phyloP scores from a whole-genome alignment of 2,888 invertebrate genomes.

The Limnephilus lunatus region DNA sequence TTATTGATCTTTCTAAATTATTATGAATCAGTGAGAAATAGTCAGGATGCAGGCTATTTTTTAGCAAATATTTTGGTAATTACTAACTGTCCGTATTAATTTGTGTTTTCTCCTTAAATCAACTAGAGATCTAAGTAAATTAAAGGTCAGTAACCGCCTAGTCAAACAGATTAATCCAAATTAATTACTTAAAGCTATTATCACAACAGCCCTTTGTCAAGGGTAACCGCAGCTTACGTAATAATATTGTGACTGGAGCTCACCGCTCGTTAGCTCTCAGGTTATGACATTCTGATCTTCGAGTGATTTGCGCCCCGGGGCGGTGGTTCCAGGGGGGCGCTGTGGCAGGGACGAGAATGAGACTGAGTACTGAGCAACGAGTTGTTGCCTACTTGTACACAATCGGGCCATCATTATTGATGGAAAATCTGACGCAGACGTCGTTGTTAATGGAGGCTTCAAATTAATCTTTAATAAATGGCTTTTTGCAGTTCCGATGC shows the following conservation, averaged over 20 bases:
- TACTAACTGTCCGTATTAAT: too few species aligned
- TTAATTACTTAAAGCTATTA: neutral
- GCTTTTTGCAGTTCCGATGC: neutral
- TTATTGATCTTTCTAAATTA: too few species aligned
- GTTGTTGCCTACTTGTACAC: neutral
- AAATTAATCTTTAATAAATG: neutral
- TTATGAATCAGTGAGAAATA: too few species aligned
- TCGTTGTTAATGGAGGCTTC: constrained; percentile 11
- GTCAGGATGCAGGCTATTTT: too few species aligned
- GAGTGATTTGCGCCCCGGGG: neutral
- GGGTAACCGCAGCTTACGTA: neutral
- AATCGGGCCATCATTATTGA: constrained; percentile 24
- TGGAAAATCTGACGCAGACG: neutral
- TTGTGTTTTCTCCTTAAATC: too few species aligned
- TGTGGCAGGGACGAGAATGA: neutral
- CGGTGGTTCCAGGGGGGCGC: neutral
- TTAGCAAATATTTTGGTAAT: too few species aligned
- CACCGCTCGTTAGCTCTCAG: neutral
- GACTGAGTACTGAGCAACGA: neutral
- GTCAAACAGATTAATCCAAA: neutral
- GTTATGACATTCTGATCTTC: constrained; percentile 17
- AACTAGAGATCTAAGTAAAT: neutral
- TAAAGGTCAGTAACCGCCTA: neutral
- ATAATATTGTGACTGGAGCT: neutral
- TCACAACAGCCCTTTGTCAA: neutral